Base-by-base conservation (phyloP, 2,888 invertebrate genomes). In the Cheiracanthium punctorium region DNA sequence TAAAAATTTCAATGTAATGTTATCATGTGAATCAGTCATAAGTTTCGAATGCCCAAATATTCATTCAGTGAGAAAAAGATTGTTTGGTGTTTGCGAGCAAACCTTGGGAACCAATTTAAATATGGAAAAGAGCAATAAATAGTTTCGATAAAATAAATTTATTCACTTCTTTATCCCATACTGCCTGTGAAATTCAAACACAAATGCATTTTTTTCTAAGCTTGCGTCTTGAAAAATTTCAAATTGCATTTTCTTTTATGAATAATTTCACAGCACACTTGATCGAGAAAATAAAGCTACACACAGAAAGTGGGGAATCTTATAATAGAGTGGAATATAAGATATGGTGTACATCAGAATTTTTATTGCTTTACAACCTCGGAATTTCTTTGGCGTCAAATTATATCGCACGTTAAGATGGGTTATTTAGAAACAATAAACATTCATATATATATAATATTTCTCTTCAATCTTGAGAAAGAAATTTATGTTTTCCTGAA, bases 91-190 rank as follows among this genome's bases (percentile, higher is more conserved):
- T 58, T 24, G 5, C 20, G 24, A 58, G 58, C 4, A 58, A 58
- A 58, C 24, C 24, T 24, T 17, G 5, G 24, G 24, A 58, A 58
- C 24, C 58, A 58, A 58, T 58, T 58, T 58, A 58, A 58, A 58
- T 58, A 58, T 58, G 58, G 58, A 58, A 58, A 58, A 58, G 58
- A 58, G 58, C 24, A 58, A 58, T 58, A 58, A 58, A 58, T 24
- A 58, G 58, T 24, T 58, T 58, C 58, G 20, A 58, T 58, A 58
- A 58, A 58, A 58, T 58, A 58, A 58, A 58, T 58, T 58, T 58
- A 58, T 58, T 58, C 58, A 24, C 58, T 58, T 58, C 24, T 5
- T 17, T 58, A 24, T 58, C 7, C 24, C 24, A 17, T 24, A 58
- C 58, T 24, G 48, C 24, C 24, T 58, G 58, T 58, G 58, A 58